Conservation (phyloP, 92 coral and sea anemone genomes). For the Zoanthus solanderi region DNA sequence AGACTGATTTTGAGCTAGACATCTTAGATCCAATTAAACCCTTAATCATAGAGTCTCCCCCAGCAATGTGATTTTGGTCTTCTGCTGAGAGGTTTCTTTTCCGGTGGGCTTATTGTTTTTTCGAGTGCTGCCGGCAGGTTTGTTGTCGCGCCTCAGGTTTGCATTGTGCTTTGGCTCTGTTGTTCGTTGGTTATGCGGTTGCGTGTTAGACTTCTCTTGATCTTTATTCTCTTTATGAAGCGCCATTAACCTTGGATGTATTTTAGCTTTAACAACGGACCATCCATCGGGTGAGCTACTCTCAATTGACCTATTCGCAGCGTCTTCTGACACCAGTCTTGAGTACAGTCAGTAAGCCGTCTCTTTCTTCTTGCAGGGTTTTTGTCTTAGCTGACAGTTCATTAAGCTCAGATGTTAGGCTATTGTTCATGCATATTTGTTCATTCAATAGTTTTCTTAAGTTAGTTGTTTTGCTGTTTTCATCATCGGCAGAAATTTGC, state of each 20-base stretch:
- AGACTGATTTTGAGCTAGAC: slow-evolving; percentile 15
- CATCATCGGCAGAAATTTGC: neutral
- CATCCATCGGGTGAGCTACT: neutral
- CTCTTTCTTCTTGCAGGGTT: neutral
- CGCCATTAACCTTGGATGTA: neutral
- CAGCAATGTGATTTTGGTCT: neutral
- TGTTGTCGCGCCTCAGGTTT: neutral
- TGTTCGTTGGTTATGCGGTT: neutral
- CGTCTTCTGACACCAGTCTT: neutral
- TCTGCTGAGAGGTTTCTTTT: slow-evolving; percentile 11
- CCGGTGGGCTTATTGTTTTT: neutral
- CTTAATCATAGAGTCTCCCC: slow-evolving; percentile 18
- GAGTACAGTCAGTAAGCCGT: slow-evolving; percentile 13
- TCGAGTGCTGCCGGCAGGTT: neutral
- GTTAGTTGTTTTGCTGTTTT: slow-evolving; percentile 2
- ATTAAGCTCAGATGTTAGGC: neutral
- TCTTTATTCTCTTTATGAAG: neutral
- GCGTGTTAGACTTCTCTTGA: neutral
- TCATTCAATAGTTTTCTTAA: neutral
- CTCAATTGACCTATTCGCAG: neutral
- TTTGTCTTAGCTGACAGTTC: neutral
- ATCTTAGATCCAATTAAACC: slow-evolving; percentile 22
- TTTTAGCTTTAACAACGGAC: neutral
- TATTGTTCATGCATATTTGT: neutral
- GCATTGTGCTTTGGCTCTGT: neutral